Base-by-base conservation (phyloP, 2,888 invertebrate species). In the Lacanobia wlatinum region DNA sequence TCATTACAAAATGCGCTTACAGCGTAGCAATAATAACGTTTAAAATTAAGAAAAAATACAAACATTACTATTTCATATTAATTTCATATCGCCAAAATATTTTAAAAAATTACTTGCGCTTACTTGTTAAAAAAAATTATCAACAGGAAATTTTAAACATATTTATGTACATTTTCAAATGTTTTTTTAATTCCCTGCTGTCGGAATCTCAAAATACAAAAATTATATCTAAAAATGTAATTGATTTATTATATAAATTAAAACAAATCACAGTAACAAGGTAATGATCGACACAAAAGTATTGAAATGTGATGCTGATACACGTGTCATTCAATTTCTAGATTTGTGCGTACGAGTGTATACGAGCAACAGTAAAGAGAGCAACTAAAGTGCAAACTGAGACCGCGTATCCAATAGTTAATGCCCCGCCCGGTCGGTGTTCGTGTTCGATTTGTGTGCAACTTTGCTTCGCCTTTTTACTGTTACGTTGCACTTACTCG, bases 191-290 rank as follows among this genome's bases (percentile, higher is more conserved):
- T 85, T 86, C 73, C 84, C 84, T 73, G 74, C 73, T 80, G 83
- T 90, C 87, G 92, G 92, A 94, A 93, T 93, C 87, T 90, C 89
- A 84, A 90, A 73, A 90, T 92, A 91, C 82, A 89, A 90, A 82
- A 80, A 88, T 84, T 88, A 90, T 89, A 83, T 83, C 87, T 89
- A 90, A 83, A 18, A 85, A 83, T 82, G 84, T 87, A 89, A 87
- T 89, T 86, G 85, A 87, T 88, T 88, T 89, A 87, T 86, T 85
- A 88, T 87, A 90, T 91, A 92, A 92, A 92, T 91, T 89, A 92
- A 95, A 93, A 93, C 92, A 92, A 95, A 95, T 95, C 95, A 95
- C 95, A 95, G 95, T 95, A 93, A 92, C 90, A 93, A 94, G 94
- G 92, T 93, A 93, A 93, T 92, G 89, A 90, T 90, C 87, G 89